Conservation (phyloP, 2,797 vertebrate species). For the Bucorvus abyssinicus region DNA sequence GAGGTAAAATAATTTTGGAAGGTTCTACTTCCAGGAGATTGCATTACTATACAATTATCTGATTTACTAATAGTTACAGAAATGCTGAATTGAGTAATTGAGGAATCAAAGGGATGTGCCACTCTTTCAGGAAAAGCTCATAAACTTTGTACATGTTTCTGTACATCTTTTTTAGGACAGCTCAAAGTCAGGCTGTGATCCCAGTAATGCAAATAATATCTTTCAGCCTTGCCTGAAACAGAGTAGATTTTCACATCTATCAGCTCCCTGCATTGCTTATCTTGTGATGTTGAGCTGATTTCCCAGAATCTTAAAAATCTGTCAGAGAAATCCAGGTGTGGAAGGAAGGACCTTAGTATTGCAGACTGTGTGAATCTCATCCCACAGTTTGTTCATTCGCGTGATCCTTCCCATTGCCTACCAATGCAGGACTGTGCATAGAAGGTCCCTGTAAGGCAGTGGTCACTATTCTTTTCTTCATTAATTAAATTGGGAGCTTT, state of each 20-base stretch:
- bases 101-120: neutral
- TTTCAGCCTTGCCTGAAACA: neutral
- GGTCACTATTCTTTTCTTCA: neutral
- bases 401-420: neutral
- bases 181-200: neutral
- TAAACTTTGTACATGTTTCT: neutral
- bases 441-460: neutral
- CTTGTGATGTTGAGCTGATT: neutral
- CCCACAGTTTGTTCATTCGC: fast-evolving
- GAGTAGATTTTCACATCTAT: neutral
- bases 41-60: neutral
- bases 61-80: neutral
- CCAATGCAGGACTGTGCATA: fast-evolving
- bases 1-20: neutral
- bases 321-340: neutral
- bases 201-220: neutral
- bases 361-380: neutral
- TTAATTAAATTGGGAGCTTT: neutral
- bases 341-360: neutral
- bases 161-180: neutral
- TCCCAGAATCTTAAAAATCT: neutral
- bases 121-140: neutral
- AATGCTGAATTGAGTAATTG: neutral
- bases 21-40: neutral
- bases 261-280: neutral